A percentile compares a stretch with the other conserved stretches of the same genome.
Evolutionary conservation across 2,797 vertebrate species (phyloP).

Genomic region (Falco cherrug): DNA sequence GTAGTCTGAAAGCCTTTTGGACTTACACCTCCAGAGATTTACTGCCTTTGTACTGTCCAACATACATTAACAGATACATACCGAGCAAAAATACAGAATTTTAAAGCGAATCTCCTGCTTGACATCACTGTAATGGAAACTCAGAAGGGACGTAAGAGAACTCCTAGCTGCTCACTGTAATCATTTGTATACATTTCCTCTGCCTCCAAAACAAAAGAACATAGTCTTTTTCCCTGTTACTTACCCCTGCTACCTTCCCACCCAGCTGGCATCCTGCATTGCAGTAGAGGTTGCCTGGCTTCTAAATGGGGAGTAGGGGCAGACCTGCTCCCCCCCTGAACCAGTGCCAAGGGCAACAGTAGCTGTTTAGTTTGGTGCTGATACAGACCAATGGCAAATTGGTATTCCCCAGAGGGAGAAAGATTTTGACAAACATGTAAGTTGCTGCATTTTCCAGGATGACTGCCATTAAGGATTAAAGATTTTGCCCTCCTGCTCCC

Average conservation of each 20-base stretch:
- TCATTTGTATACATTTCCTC: neutral
- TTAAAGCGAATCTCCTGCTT: neutral
- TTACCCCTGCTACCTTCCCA: neutral
- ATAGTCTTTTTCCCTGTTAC: neutral
- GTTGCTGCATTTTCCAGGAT: neutral
- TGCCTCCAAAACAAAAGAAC: neutral
- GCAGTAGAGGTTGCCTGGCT: neutral
- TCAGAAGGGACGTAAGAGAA: neutral
- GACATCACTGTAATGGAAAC: neutral
- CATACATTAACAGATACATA: neutral
- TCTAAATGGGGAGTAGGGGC: neutral
- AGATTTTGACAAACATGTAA: neutral
- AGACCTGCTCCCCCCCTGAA: neutral
- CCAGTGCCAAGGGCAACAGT: neutral
- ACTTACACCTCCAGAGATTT: neutral
- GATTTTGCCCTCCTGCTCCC: neutral
- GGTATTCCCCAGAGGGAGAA: neutral
- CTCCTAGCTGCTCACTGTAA: neutral
- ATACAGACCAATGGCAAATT: neutral
- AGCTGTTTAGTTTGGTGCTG: neutral
- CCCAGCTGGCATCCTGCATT: neutral
- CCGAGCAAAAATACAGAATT: neutral
- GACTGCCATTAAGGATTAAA: neutral
- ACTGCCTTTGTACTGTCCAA: neutral
- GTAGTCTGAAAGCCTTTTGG: neutral